Percentiles rank a stretch among this genome's conserved stretches.
These are phyloP conservation scores for Hyperoplus immaculatus DNA, from an alignment of 2,797 vertebrate genomes.

Conservation along the genomic window DNA sequence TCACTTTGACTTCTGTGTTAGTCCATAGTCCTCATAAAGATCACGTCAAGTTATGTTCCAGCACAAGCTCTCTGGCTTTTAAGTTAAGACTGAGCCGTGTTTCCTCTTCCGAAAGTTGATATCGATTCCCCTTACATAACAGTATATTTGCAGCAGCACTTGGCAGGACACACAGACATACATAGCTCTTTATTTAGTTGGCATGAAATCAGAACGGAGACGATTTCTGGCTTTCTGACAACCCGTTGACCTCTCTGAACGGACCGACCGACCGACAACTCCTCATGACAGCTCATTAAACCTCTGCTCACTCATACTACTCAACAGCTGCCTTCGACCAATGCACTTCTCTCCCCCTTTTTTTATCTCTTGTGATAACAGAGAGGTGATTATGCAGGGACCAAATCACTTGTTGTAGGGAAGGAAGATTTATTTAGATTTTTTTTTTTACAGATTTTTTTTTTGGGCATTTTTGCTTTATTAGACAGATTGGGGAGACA, in stretches of 20 bases:
- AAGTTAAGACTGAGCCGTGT: conserved; percentile 46
- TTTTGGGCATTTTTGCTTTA: too few species aligned
- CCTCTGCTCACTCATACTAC: conserved; percentile 17
- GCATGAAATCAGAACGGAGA: conserved; percentile 74
- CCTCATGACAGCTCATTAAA: conserved; percentile 52
- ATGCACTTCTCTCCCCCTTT: not conserved
- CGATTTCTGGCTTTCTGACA: conserved; percentile 64
- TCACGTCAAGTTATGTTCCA: conserved; percentile 38
- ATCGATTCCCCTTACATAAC: conserved; percentile 78
- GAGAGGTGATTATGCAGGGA: not conserved
- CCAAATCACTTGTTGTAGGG: not conserved
- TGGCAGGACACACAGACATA: conserved; percentile 75
- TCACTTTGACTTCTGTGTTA: conserved; percentile 7
- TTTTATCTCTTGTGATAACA: not conserved
- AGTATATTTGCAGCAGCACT: conserved; percentile 77
- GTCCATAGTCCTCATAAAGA: conserved; percentile 32
- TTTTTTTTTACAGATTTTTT: too few species aligned
- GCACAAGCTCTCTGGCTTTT: conserved; percentile 35
- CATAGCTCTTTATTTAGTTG: conserved; percentile 76
- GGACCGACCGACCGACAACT: conserved; percentile 55
- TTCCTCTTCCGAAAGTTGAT: conserved; percentile 69
- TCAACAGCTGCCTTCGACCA: conserved; percentile 37
- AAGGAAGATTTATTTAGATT: not conserved
- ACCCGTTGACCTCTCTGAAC: conserved; percentile 66
- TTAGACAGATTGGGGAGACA: too few species aligned